Conservation (phyloP, 2,113 vertebrate genomes). For the Nymphicus hollandicus region DNA sequence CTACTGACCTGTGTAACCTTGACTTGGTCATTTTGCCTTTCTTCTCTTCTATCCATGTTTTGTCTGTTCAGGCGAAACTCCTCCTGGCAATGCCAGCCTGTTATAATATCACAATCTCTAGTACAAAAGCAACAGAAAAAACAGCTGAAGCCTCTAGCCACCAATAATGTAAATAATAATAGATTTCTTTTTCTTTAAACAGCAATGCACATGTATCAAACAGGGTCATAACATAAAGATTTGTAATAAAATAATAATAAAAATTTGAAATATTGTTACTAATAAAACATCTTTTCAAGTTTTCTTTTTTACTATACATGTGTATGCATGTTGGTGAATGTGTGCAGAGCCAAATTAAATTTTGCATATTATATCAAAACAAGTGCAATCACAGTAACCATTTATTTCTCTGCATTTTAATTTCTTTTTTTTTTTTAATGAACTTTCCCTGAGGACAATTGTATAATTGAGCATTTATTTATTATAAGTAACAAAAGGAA, state of each 20-base stretch:
- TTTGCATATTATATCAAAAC: conserved; percentile 74
- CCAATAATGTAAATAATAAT: conserved; percentile 12
- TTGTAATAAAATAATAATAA: conserved; percentile 62
- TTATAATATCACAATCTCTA: neutral
- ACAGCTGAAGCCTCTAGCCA: neutral
- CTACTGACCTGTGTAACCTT: rapidly evolving
- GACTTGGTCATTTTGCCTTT: neutral
- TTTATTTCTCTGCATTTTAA: conserved; percentile 66
- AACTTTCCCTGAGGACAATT: conserved; percentile 69
- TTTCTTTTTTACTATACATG: conserved; percentile 10
- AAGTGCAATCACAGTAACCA: conserved; percentile 64
- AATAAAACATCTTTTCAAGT: conserved; percentile 61
- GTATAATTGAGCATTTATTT: conserved; percentile 72
- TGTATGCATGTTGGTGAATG: neutral
- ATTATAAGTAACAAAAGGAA: conserved; percentile 68
- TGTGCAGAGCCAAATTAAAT: conserved; percentile 62
- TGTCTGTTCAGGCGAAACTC: neutral
- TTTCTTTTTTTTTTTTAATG: conserved; percentile 61
- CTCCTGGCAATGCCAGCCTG: neutral
- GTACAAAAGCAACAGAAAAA: neutral
- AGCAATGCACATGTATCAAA: conserved; percentile 21
- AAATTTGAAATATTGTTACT: conserved; percentile 64
- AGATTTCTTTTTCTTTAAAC: neutral
- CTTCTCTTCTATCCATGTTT: neutral
- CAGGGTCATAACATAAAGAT: conserved; percentile 3